Percentiles rank a stretch among this genome's conserved stretches.
phyloP scores from a whole-genome alignment of 2,888 invertebrate genomes.

The Lumbricus terrestris region DNA sequence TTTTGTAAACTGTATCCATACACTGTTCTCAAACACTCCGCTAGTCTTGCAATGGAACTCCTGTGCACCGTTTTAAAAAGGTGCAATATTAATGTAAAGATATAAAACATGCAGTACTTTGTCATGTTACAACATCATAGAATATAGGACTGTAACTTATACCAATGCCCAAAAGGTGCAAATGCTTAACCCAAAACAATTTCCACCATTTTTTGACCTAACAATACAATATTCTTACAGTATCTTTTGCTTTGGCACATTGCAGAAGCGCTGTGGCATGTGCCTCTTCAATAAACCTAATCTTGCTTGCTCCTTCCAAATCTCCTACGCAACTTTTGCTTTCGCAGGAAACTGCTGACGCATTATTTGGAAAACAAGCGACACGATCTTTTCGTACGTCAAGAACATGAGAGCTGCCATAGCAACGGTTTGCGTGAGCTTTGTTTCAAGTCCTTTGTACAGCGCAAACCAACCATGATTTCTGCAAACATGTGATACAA shows the following conservation, averaged over 20 bases:
- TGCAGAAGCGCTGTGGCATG: not conserved
- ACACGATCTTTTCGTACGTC: slow-evolving; percentile 69
- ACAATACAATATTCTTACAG: no score
- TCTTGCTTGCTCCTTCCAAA: not conserved
- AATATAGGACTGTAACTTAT: not conserved
- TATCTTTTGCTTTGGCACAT: no score
- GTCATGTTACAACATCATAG: not conserved
- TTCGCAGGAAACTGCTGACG: slow-evolving; percentile 10
- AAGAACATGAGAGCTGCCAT: slow-evolving; percentile 89
- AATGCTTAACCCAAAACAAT: not conserved
- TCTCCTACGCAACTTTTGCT: slow-evolving; percentile 4
- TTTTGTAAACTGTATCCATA: no score
- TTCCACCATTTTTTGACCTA: not conserved
- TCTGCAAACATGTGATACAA: not conserved
- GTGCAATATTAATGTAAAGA: not conserved
- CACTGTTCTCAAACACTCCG: no score
- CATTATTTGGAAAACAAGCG: slow-evolving; percentile 20
- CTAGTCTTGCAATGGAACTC: no score
- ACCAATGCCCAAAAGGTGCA: not conserved
- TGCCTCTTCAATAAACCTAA: not conserved
- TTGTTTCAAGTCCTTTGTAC: slow-evolving; percentile 78
- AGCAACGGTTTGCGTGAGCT: slow-evolving; percentile 82
- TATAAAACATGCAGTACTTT: not conserved
- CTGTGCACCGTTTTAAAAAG: not conserved
- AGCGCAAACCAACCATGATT: not conserved